These are phyloP conservation scores for Monochamus alternatus DNA, from an alignment of 2,888 invertebrate species.

Conservation along the genomic window DNA sequence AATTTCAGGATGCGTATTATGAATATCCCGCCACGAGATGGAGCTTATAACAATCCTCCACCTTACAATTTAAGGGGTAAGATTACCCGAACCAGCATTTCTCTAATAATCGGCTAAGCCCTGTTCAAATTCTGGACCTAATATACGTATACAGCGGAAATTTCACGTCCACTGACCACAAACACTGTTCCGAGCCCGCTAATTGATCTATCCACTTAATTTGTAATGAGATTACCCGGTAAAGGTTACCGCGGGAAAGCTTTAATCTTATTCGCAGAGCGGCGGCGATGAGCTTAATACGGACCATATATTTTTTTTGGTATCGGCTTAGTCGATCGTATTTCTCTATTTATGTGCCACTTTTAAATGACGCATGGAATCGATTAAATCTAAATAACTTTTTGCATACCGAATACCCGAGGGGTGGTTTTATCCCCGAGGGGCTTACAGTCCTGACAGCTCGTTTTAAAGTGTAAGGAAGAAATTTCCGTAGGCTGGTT, in stretches of 20 bases:
- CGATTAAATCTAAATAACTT: constrained; percentile 29
- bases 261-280: constrained; percentile 14
- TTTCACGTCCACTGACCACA: constrained; percentile 31
- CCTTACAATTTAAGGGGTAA: constrained; percentile 22
- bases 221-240: constrained; percentile 26
- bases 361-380: constrained; percentile 22
- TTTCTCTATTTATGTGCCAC: constrained; percentile 26
- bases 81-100: constrained; percentile 17
- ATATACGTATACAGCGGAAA: constrained; percentile 44
- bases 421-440: background rate
- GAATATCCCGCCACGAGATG: constrained; percentile 22
- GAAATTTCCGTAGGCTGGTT: too few species aligned
- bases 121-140: constrained; percentile 50
- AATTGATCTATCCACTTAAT: constrained; percentile 45
- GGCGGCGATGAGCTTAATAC: constrained; percentile 6
- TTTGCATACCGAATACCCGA: background rate
- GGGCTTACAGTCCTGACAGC: background rate
- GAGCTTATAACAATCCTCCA: constrained; percentile 22
- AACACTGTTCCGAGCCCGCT: constrained; percentile 35
- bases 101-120: constrained; percentile 35
- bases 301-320: constrained; percentile 20
- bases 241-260: too few species aligned
- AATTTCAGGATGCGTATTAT: background rate
- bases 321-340: constrained; percentile 26
- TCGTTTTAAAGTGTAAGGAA: background rate